Evolutionary conservation across 2,888 invertebrate genomes (phyloP).

Genomic region (Acleris literana): DNA sequence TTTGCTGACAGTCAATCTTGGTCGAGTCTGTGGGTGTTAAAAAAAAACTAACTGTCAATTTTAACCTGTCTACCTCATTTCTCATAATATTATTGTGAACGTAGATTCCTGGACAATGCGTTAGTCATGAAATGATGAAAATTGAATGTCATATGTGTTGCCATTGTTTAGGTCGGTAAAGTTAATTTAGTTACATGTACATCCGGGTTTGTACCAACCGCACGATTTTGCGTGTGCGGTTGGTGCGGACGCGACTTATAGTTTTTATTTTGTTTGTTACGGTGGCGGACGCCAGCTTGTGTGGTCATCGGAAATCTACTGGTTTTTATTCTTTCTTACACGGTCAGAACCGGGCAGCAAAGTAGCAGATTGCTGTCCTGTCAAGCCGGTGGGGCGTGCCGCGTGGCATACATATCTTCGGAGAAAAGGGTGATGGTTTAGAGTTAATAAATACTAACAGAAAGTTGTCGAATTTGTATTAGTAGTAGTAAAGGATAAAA

Average conservation of each 20-base stretch:
- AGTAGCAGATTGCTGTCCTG: no score
- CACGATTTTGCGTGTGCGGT: not conserved
- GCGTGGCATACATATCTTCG: no score
- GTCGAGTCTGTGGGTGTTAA: no score
- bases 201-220: constrained; percentile 4
- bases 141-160: constrained; percentile 71
- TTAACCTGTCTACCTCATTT: constrained; percentile 6
- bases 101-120: constrained; percentile 67
- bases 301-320: no score
- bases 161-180: constrained; percentile 76
- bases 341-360: no score
- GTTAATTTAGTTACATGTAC: constrained; percentile 49
- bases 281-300: constrained; percentile 48
- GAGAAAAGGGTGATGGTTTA: no score
- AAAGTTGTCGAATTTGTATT: no score
- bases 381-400: no score
- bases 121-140: constrained; percentile 69
- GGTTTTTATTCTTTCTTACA: no score
- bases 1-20: not conserved
- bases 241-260: constrained; percentile 41
- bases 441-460: no score
- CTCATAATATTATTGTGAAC: constrained; percentile 38
- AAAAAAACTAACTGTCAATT: not conserved
- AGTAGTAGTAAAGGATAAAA: no score
- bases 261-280: constrained; percentile 59